A percentile compares a stretch with the other conserved stretches of the same genome.
These are phyloP conservation scores for Monomorium pharaonis DNA, from an alignment of 1,140 invertebrate species.

Conservation along the genomic window DNA sequence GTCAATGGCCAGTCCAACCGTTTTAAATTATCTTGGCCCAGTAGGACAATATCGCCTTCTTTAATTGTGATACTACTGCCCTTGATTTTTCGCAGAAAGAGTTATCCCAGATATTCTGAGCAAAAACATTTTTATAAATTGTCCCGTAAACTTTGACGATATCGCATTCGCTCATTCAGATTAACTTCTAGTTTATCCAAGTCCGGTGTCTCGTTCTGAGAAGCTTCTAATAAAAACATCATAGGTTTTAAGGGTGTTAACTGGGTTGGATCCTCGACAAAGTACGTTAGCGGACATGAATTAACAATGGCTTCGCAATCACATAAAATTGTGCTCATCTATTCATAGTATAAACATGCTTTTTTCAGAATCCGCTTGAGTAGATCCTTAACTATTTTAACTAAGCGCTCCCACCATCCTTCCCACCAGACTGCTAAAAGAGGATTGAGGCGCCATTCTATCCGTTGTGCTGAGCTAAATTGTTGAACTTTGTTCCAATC, in stretches of 20 bases:
- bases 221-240: not conserved
- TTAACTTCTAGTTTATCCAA: not conserved
- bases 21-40: not conserved
- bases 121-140: not conserved
- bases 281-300: slow-evolving; percentile 1
- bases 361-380: slow-evolving; percentile 65
- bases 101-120: not conserved
- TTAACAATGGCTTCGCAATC: slow-evolving; percentile 60
- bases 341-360: slow-evolving; percentile 67
- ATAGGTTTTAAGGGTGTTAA: not conserved
- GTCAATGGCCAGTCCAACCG: not conserved
- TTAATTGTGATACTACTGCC: not conserved
- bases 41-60: not conserved
- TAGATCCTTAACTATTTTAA: slow-evolving; percentile 63
- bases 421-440: slow-evolving; percentile 78
- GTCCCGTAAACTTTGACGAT: not conserved
- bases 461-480: not conserved
- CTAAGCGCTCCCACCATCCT: slow-evolving; percentile 75
- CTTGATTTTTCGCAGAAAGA: not conserved
- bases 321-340: slow-evolving; percentile 70
- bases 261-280: not conserved
- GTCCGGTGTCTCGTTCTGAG: not conserved
- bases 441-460: slow-evolving; percentile 73
- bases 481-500: not conserved
- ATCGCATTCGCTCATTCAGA: not conserved